Evolutionary conservation across 2,888 invertebrate genomes (phyloP), one percentile per base, ranked within the genome.

Genomic region (Flexamia atlantica): DNA sequence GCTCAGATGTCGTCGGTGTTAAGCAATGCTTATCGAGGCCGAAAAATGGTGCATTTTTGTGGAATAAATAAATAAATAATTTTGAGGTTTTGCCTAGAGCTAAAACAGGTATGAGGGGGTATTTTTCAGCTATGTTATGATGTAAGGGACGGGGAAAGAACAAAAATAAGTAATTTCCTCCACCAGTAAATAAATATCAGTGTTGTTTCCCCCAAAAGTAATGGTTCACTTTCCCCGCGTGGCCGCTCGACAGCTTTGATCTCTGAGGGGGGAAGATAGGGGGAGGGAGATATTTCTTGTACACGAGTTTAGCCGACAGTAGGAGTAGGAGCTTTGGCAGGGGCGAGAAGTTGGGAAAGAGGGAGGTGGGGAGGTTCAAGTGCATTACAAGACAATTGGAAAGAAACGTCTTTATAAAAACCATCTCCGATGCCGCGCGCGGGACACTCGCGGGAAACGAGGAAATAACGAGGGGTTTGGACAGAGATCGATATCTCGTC

Each of bases 371-470:
- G 36, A n/a, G 23, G n/a, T 28, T 17, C 20, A 72, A 72, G 72
- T 72, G 72, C 72, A 72, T 72, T 42, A 72, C 72, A 40, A 72
- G 72, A 72, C 72, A 72, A 72, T 72, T 72, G 72, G 72, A 40
- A 72, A 40, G 72, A 40, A 72, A 72, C 40, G 40, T 72, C 72
- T 40, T 72, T 72, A 72, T 72, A 72, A 72, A 72, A 72, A 72
- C 72, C 72, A 72, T 72, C 72, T 72, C 72, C 4, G 12, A 1
- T 4, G 40, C 72, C n/a, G n/a, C 5, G 12, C 12, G 10, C 68
- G 17, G 36, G 40, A 40, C 72, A 72, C 72, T 72, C 10, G 72
- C 20, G 20, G 42, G 20, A 72, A 72, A 72, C 72, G 40, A 72
- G 72, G 23, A 42, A 57, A 53, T 53, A 53, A 53, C 53, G 53